Conservation (phyloP, 2,113 vertebrate species). For the Pelvicachromis taeniatus region DNA sequence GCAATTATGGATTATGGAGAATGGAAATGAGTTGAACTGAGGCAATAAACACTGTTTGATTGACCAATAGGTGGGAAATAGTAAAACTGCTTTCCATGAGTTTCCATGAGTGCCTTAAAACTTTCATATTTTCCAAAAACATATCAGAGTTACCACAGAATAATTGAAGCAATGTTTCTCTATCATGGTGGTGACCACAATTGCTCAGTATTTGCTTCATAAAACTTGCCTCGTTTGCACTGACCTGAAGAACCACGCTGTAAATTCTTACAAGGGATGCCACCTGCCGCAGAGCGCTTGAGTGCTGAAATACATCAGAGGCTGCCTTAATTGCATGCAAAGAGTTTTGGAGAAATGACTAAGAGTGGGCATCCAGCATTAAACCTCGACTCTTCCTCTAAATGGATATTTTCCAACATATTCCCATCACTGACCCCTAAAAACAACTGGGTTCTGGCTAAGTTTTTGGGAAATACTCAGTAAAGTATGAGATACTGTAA, state of each 20-base stretch:
- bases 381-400: background rate
- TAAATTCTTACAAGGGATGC: constrained; percentile 57
- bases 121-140: background rate
- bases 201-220: constrained; percentile 52
- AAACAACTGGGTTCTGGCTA: background rate
- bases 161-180: constrained; percentile 8
- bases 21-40: background rate
- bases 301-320: constrained; percentile 11
- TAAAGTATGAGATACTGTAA: background rate
- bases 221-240: constrained; percentile 54
- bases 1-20: background rate
- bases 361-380: background rate
- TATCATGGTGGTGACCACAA: constrained; percentile 11
- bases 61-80: background rate
- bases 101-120: background rate
- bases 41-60: background rate
- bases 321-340: constrained; percentile 16
- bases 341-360: background rate
- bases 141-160: background rate
- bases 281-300: constrained; percentile 45
- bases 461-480: constrained; percentile 17
- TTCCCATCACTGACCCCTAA: background rate
- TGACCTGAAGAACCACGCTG: constrained; percentile 43
- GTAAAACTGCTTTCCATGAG: background rate
- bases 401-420: background rate